Base-by-base conservation (phyloP, 2,797 vertebrate genomes). In the Urocyon cinereoargenteus region DNA sequence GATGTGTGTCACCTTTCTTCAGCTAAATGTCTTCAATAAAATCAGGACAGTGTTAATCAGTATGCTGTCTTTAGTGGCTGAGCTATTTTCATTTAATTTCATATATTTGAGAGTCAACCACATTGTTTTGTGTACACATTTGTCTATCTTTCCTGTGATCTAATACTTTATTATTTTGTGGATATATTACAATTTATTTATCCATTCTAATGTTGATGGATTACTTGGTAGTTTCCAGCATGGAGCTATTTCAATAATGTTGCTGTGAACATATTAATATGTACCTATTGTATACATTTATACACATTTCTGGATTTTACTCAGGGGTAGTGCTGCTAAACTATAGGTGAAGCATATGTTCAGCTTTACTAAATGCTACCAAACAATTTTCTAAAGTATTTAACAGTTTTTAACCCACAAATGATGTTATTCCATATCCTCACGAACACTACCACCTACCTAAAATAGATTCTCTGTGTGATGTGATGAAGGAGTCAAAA, bases 401-500 rank as follows among this genome's bases (percentile, higher is more conserved):
- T 77, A 81, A 77, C 10, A 34, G 45, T 55, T 61, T 59, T 45
- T 81, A 66, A 66, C 31, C 26, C 59, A 81, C 36, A 81, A 81
- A 79, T 73, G 40, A 72, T 68, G 36, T 86, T 92, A 81, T 81
- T 75, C 49, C 36, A 57, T 31, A 72, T 72, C 55, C 15, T 78
- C 19, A 83, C 21, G n/a, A 61, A 70, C 51, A 55, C 51, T 59
- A 28, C 13, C 34, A 34, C 22, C 8, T 2, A 36, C 26, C 28
- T 90, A 31, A 86, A 85, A 73, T 40, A 64, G 51, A 45, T 15
- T 40, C 73, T n/a, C 16, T 16, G 4, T 81, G 21, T 92, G 53
- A 10, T 9, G 5, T 22, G 21, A 51, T 73, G 15, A 73, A 57
- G 21, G 3, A 3, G 5, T 73, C n/a, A 66, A 82, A 22, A 21